Conservation (phyloP, 2,888 invertebrate species). For the Dicyrtomina minuta region DNA sequence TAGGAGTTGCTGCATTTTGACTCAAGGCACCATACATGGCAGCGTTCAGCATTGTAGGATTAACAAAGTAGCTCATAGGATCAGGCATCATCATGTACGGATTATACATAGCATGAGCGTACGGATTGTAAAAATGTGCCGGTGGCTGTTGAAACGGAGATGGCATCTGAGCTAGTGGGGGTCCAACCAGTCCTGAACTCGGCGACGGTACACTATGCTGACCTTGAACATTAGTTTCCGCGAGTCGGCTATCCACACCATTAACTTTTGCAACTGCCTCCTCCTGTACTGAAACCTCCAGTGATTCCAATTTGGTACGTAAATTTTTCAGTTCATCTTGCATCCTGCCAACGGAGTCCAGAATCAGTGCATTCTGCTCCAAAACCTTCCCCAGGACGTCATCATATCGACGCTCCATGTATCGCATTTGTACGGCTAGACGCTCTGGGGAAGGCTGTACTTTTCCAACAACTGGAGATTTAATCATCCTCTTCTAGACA, state of each 20-base stretch:
- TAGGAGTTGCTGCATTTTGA: slow-evolving; percentile 5
- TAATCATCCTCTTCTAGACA: neutral
- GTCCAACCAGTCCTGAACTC: neutral
- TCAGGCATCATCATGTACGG: slow-evolving; percentile 18
- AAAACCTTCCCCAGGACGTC: slow-evolving; percentile 33
- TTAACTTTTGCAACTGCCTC: slow-evolving; percentile 11
- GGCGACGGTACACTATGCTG: slow-evolving; percentile 3
- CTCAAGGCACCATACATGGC: slow-evolving; percentile 21
- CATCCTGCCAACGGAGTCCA: slow-evolving; percentile 20
- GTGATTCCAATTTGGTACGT: slow-evolving; percentile 20
- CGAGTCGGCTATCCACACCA: slow-evolving; percentile 14
- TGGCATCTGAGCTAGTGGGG: neutral
- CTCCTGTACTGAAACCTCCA: slow-evolving; percentile 22
- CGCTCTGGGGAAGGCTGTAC: slow-evolving; percentile 33
- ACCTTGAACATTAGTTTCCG: slow-evolving; percentile 1
- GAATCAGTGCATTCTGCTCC: slow-evolving; percentile 30
- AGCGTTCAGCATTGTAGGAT: slow-evolving; percentile 21
- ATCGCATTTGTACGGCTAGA: slow-evolving; percentile 31
- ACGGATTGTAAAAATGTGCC: slow-evolving; percentile 25
- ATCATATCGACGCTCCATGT: slow-evolving; percentile 39
- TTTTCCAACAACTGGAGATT: slow-evolving; percentile 13
- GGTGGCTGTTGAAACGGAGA: slow-evolving; percentile 7
- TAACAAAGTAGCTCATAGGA: slow-evolving; percentile 19
- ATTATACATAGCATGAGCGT: slow-evolving; percentile 21
- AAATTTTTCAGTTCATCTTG: slow-evolving; percentile 34